Base-by-base conservation (phyloP, 2,797 vertebrate species). In the Rousettus madagascariensis region DNA sequence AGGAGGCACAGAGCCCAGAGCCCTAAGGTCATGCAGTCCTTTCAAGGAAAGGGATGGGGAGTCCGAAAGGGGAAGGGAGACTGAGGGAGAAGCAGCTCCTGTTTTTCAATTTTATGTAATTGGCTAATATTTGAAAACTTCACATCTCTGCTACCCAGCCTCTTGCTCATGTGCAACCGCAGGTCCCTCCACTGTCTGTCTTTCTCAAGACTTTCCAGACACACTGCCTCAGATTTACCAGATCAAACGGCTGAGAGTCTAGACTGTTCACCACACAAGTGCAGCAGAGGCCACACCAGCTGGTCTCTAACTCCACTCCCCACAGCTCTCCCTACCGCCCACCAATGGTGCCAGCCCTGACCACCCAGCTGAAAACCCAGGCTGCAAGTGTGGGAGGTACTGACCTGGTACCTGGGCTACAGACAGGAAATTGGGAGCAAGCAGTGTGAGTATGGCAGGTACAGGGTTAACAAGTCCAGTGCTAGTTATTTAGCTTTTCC, bases 261-360 rank as follows among this genome's bases (percentile, higher is more conserved):
- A 46, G n/a, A 17, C 30, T 38, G 38, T 6, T 17, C 38, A n/a
- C 2, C 17, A 0, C 43, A 46, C 33, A 6, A 36, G 77, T 17
- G 17, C 26, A 22, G 59, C 6, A 4, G 28, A 43, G 49, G 46
- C 46, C 33, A 7, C 12, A 26, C 20, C 46, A 2, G 49, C 43
- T 30, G 9, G 28, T 43, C 22, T 51, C 53, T 19, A 13, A 16
- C 72, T 22, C 30, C 3, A 49, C 72, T 53, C 19, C 72, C 30
- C 28, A 13, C 17, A 24, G 17, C 33, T 19, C 55, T 43, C 19
- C 2, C 7, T 17, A 33, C 19, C 38, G 49, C 72, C 41, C 36
- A 3, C 13, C 30, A 4, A 6, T 13, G 24, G 22, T 6, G 17
- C 15, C 12, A 1, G 22, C 43, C 16, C 15, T 12, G 3, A 6